Conservation (phyloP, 2,113 vertebrate species). For the Etheostoma cragini region DNA sequence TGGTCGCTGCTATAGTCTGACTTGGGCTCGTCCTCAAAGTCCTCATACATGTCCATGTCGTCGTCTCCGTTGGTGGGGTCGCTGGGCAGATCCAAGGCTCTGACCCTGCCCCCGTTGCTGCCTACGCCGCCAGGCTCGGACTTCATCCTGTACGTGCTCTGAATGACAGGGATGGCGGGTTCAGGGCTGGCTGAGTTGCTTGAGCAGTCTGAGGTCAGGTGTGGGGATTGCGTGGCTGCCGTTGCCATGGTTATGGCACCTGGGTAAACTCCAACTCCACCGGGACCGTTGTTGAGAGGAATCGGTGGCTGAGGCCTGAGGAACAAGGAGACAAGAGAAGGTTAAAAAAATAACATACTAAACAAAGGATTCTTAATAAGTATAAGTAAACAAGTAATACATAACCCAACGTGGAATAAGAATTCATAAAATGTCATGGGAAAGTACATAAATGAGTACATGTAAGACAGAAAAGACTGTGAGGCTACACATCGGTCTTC, state of each 20-base stretch:
- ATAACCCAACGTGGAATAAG: no score
- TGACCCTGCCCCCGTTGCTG: conserved; percentile 48
- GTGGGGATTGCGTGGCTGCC: conserved; percentile 91
- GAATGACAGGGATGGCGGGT: conserved; percentile 95
- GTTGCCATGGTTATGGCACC: conserved; percentile 95
- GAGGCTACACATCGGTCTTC: no score
- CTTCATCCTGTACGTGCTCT: conserved; percentile 95
- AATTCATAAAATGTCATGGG: no score
- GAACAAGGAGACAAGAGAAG: background rate
- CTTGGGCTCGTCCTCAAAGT: conserved; percentile 98
- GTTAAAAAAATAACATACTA: background rate
- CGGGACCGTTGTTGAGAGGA: conserved; percentile 91
- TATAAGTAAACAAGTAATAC: no score
- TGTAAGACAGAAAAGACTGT: no score
- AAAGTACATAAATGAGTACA: no score
- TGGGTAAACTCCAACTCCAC: conserved; percentile 94
- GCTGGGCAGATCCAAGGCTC: conserved; percentile 86
- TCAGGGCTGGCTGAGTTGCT: conserved; percentile 97
- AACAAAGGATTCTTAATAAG: background rate
- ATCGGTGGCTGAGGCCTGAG: conserved; percentile 95
- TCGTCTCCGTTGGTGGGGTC: conserved; percentile 93
- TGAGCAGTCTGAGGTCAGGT: conserved; percentile 98
- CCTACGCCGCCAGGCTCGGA: conserved; percentile 80
- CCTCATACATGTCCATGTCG: conserved; percentile 98
- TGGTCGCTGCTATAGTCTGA: conserved; percentile 99